Base-by-base conservation (phyloP, 2,797 vertebrate species). In the Alexandromys oeconomus region DNA sequence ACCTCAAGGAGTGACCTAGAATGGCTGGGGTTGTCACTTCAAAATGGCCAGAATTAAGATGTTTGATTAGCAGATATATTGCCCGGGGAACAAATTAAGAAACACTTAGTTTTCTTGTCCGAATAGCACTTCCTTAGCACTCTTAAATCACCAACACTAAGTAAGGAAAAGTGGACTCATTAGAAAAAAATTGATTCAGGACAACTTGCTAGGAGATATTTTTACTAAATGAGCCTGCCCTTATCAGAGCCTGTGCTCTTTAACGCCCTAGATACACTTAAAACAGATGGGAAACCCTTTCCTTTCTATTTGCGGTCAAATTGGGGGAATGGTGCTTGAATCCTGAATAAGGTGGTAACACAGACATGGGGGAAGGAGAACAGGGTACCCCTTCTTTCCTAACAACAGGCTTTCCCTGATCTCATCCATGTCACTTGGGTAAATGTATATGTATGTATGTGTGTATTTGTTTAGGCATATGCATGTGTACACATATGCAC, bases 61-160 rank as follows among this genome's bases (percentile, higher is more conserved):
- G 77, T 57, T 89, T 89, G 95, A 96, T 95, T 84, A 93, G 78
- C 82, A 94, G 93, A 91, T 61, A 95, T n/a, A 80, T 96, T 63
- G 93, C 91, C 46, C 21, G 63, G 89, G 73, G 59, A 97, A 95
- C 77, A 91, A 79, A 95, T 89, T 37, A 96, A 93, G 94, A 95
- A 93, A 95, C 51, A 80, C 51, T 92, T 48, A 43, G 46, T 86
- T 95, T 93, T 95, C 59, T 88, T 91, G 69, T 40, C 95, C 94
- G 61, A 69, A 63, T 80, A 91, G 90, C n/a, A n/a, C 29, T 93
- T 96, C 73, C n/a, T 31, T 59, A 69, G 85, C 79, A 76, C 87
- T 95, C 77, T 97, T 96, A 97, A 97, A 91, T 97, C 94, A 97
- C 79, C 54, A 88, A 77, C 74, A 93, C 88, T 88, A 80, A 96